These are phyloP conservation scores for Gulo gulo DNA, from an alignment of 2,113 vertebrate species.

Conservation along the genomic window DNA sequence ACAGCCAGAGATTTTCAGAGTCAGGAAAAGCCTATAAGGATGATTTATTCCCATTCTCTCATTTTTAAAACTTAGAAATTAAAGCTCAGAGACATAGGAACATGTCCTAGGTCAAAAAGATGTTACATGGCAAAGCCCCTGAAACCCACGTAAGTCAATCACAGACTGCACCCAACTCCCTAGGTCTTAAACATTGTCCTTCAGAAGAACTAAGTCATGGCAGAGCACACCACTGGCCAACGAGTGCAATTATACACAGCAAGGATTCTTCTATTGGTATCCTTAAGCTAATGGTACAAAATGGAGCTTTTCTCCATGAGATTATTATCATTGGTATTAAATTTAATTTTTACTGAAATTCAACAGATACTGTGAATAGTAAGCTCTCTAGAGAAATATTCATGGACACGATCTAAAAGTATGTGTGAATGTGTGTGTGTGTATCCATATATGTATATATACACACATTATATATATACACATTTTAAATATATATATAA, in stretches of 20 bases:
- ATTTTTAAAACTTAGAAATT: constrained; percentile 8
- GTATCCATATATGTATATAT: no score
- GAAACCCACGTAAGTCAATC: neutral
- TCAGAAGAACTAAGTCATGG: neutral
- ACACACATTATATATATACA: no score
- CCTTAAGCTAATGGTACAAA: neutral
- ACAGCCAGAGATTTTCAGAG: neutral
- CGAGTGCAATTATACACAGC: neutral
- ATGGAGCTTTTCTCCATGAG: neutral
- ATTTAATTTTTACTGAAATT: constrained; percentile 25
- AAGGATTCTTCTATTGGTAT: neutral
- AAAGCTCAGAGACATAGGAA: neutral
- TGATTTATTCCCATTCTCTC: neutral
- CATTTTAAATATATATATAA: no score
- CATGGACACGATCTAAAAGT: neutral
- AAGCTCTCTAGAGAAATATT: neutral
- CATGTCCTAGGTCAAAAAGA: neutral
- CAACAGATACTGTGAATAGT: neutral
- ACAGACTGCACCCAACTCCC: neutral
- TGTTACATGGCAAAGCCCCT: neutral
- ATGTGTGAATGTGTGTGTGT: neutral
- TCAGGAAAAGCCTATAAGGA: neutral
- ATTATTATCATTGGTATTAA: neutral
- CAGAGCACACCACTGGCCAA: neutral
- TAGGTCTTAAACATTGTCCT: neutral